Evolutionary conservation across 1,140 invertebrate species (phyloP), one percentile per base, ranked within the genome.

Genomic region (Cydia splendana): DNA sequence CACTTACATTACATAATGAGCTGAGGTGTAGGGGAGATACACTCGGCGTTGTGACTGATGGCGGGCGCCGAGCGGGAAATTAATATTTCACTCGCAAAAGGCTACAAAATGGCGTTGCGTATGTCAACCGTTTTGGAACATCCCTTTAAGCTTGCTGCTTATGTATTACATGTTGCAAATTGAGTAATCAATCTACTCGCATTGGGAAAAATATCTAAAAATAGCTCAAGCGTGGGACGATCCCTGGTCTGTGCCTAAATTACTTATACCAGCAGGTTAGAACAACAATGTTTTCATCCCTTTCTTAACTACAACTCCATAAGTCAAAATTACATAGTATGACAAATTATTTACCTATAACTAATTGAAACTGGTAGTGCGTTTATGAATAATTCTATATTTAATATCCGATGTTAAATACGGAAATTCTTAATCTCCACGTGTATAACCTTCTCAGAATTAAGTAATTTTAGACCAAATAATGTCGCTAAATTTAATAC

Each of bases 1-100:
- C n/a, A 38, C 34, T 71, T 71, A 45, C 67, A 38, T 71, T n/a
- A 42, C n/a, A 71, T 71, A 71, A 71, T 71, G 67, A 71, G 67
- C 67, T 20, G n/a, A n/a, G 67, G 34, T 24, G 67, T 9, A 6
- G 18, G 34, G 28, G 13, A n/a, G 65, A 30, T 38, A 38, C 30
- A 67, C 30, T 12, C 30, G 65, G 7, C 13, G 15, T 5, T 10
- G 13, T 71, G 67, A 71, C 34, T 71, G 67, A 71, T 71, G 67
- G 67, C 38, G 12, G 67, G 67, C 38, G 30, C 38, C 30, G 67
- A 4, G 67, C n/a, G 67, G 67, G 34, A 42, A 38, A 38, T 38
- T 71, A 34, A 71, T 71, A 71, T 71, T 71, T 71, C 24, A 71
- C 67, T 71, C 34, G n/a, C 51, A 53, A 53, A 18, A 48, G 13